Evolutionary conservation across 2,113 vertebrate species (phyloP), one percentile per base, ranked within the genome.

Genomic region (Catharus minimus): DNA sequence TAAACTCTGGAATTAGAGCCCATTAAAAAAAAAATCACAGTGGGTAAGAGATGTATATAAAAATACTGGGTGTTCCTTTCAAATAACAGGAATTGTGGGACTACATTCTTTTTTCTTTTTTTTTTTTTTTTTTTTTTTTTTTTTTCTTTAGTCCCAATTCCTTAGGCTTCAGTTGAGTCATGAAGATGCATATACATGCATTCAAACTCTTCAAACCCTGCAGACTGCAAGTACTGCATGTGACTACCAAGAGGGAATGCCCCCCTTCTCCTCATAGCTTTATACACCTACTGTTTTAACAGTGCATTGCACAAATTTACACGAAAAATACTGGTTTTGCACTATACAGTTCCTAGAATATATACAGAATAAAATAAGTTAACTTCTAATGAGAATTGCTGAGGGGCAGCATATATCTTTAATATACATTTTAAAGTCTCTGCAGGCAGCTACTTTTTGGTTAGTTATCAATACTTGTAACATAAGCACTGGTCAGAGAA

Each of bases 351-450:
- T 98, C 98, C 98, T 99, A 98, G 98, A 99, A 98, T 99, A 99
- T 99, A 98, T 99, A 99, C 98, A 99, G 98, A 98, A 98, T 99
- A 99, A 98, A 99, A 99, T 99, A 99, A 99, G 98, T 99, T 99
- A 99, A 97, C 97, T 98, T 95, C 98, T 99, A 98, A 96, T 97
- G 98, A 98, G 98, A 98, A 97, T 96, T 97, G 98, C 98, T 98
- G 98, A 97, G 97, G 95, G 98, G 98, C 98, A 99, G 98, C 97
- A 97, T 94, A 97, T 95, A 95, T 95, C 96, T 97, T 97, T 97
- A 97, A 97, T 98, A 97, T 98, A 98, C 98, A 97, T 94, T 97
- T 98, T 96, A 98, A 98, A 98, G 98, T 99, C 98, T 98, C 99
- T 99, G 99, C 98, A 99, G 98, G 98, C 98, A 98, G 98, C 98